Evolutionary conservation across 1,140 invertebrate species (phyloP), one percentile per base, ranked within the genome.

Genomic region (Mizuhopecten yessoensis): DNA sequence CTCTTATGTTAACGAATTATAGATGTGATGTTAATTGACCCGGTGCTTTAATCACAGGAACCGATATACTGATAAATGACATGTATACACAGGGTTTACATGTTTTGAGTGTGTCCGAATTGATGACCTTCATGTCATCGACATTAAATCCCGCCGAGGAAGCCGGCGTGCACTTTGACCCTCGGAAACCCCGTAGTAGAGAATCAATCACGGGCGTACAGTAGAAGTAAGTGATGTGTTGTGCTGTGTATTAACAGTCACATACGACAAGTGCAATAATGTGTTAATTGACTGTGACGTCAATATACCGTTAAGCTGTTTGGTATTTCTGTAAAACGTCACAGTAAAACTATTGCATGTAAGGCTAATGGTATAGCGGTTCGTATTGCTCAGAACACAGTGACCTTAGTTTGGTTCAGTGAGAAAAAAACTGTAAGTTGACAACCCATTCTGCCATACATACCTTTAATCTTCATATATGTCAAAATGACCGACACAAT

Each of bases 11-110:
- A 29, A 75, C 57, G 57, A 75, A 75, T 75, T 75, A 75, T 75
- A 75, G 57, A 75, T 75, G 57, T 75, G 23, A 7, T 75, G 57
- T 75, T 75, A 75, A 75, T 75, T 75, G 57, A n/a, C n/a, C 57
- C 9, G 3, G 57, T 75, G 57, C 1, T 75, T 75, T 75, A 17
- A 75, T 75, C 57, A 75, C n/a, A 75, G 57, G 57, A 75, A 75
- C 57, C 57, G 57, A 75, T 75, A 75, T 75, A 1, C 9, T 5
- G 57, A 5, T 75, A n/a, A n/a, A n/a, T 75, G 57, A 29, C 57
- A 75, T 17, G n/a, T 57, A 20, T 45, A 75, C 57, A 75, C 9
- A n/a, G 11, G 57, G 57, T 75, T 75, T 29, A 75, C 57, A n/a
- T 75, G 57, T 29, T 75, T n/a, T 17, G 5, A 75, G 23, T 29